Evolutionary conservation across 2,888 invertebrate genomes (phyloP).

Genomic region (Ochropleura plecta): DNA sequence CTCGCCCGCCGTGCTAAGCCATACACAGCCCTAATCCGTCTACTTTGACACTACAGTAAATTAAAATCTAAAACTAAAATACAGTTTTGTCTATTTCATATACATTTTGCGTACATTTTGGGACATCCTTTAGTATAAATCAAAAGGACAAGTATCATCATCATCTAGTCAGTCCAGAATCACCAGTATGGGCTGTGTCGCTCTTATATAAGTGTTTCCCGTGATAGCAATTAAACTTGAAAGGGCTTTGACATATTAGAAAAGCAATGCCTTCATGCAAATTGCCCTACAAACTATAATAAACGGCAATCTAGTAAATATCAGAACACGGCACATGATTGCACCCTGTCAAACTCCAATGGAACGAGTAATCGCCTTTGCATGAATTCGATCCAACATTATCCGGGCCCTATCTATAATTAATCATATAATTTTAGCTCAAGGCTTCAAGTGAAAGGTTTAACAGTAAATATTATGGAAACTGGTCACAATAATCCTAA

Average conservation of each 20-base stretch:
- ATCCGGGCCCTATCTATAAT: constrained; percentile 49
- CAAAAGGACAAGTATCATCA: background rate
- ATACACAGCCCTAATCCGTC: background rate
- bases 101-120: background rate
- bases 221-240: background rate
- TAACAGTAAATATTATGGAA: constrained; percentile 46
- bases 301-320: constrained; percentile 54
- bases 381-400: constrained; percentile 56
- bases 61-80: background rate
- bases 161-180: too few species aligned
- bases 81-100: background rate
- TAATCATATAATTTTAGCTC: constrained; percentile 53
- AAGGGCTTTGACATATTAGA: constrained; percentile 19
- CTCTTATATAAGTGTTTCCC: background rate
- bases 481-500: constrained; percentile 50
- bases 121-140: background rate
- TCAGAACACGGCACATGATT: constrained; percentile 54
- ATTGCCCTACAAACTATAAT: constrained; percentile 42
- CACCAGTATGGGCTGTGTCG: too few species aligned
- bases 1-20: background rate
- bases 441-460: constrained; percentile 62
- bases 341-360: constrained; percentile 58
- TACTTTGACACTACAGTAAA: background rate
- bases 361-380: constrained; percentile 37
- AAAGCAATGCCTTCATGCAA: constrained; percentile 37